A percentile compares a stretch with the other conserved stretches of the same genome.
Evolutionary conservation across 2,113 vertebrate genomes (phyloP).

Genomic region (Tachuris rubrigastra): DNA sequence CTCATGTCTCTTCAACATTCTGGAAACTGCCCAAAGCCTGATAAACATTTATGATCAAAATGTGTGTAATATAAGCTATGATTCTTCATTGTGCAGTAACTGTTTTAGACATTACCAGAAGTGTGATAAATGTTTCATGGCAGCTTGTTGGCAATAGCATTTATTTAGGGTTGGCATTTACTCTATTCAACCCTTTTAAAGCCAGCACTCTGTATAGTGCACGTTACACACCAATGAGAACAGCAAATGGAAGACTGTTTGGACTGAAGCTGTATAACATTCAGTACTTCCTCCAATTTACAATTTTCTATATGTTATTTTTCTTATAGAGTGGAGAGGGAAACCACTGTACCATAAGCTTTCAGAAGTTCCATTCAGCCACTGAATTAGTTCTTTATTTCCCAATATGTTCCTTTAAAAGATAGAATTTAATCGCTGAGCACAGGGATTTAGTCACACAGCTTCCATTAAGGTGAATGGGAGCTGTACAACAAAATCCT

Average conservation of each 20-base stretch:
- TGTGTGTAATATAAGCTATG: conserved; percentile 34
- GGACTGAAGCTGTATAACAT: background rate
- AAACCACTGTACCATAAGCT: background rate
- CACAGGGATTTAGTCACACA: background rate
- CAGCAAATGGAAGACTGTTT: background rate
- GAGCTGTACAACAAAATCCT: background rate
- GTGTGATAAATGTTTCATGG: conserved; percentile 26
- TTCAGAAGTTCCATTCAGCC: background rate
- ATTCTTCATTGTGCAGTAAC: conserved; percentile 46
- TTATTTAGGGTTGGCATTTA: conserved; percentile 50
- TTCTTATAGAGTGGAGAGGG: background rate
- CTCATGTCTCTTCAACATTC: background rate
- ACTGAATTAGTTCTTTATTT: background rate
- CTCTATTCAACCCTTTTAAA: background rate
- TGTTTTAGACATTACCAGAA: conserved; percentile 39
- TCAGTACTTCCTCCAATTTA: background rate
- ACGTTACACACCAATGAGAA: background rate
- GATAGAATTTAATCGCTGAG: background rate
- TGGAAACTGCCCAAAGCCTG: background rate
- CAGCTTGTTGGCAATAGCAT: conserved; percentile 28
- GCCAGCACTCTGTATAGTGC: background rate
- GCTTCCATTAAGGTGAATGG: background rate
- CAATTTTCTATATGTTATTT: background rate
- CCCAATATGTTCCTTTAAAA: background rate
- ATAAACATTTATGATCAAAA: conserved; percentile 46